phyloP scores from a whole-genome alignment of 2,888 invertebrate species.

The Hydropsyche betteni region DNA sequence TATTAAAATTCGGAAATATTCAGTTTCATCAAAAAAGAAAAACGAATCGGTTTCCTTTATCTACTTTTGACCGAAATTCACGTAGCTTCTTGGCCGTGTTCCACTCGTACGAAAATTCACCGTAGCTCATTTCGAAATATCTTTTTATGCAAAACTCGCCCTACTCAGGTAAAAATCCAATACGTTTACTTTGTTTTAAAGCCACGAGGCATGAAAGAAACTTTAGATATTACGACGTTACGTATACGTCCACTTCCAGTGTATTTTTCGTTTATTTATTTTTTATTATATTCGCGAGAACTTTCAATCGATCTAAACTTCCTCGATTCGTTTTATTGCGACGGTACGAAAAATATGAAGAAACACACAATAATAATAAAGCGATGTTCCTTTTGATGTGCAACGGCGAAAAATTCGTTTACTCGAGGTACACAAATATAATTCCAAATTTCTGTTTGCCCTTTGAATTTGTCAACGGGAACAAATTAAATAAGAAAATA shows the following conservation, averaged over 20 bases:
- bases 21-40: background rate
- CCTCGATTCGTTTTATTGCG: too few species aligned
- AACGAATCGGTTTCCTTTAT: background rate
- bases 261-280: too few species aligned
- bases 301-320: too few species aligned
- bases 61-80: conserved; percentile 15
- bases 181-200: background rate
- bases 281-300: too few species aligned
- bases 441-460: conserved; percentile 15
- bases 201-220: conserved; percentile 2
- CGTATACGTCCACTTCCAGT: too few species aligned
- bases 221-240: too few species aligned
- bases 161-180: background rate
- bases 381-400: conserved; percentile 6
- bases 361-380: too few species aligned
- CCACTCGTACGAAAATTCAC: background rate
- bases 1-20: background rate
- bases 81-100: conserved; percentile 3
- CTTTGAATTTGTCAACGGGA: conserved; percentile 26
- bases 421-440: background rate
- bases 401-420: conserved; percentile 9
- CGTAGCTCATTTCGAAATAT: conserved; percentile 17
- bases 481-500: conserved; percentile 12
- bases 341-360: too few species aligned
- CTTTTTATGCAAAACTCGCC: background rate